phyloP scores from a whole-genome alignment of 2,888 invertebrate genomes.

The Herminia tarsipennalis region DNA sequence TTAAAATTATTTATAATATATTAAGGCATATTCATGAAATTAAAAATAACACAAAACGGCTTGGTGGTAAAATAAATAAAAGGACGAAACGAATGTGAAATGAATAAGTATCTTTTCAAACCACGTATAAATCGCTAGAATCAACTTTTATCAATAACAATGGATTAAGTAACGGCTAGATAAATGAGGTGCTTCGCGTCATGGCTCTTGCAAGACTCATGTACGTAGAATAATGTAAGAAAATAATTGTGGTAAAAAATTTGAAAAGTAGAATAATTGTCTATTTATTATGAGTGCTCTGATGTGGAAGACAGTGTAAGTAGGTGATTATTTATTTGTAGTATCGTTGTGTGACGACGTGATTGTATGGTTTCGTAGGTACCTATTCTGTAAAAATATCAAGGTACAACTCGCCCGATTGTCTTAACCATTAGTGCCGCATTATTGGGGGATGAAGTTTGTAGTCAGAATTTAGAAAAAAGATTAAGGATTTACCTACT shows the following conservation, averaged over 20 bases:
- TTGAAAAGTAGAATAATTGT: constrained; percentile 46
- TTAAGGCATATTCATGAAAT: no score
- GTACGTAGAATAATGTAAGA: constrained; percentile 29
- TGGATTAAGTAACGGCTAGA: constrained; percentile 21
- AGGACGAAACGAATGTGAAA: no score
- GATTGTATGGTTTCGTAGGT: constrained; percentile 24
- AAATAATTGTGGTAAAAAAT: constrained; percentile 35
- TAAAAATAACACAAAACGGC: no score
- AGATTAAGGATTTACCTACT: no score
- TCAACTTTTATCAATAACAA: constrained; percentile 26
- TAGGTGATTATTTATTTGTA: constrained; percentile 29
- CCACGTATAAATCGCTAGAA: constrained; percentile 40
- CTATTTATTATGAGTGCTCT: constrained; percentile 50
- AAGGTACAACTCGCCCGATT: constrained; percentile 26
- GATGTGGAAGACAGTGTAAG: constrained; percentile 42
- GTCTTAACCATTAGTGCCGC: constrained; percentile 8
- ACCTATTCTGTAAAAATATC: constrained; percentile 13
- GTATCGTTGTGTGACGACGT: constrained; percentile 31
- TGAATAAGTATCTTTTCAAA: no score
- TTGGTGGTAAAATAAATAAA: no score
- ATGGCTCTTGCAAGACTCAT: constrained; percentile 44
- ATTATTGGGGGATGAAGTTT: constrained; percentile 11
- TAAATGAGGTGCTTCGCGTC: constrained; percentile 52
- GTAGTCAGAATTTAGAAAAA: background rate
- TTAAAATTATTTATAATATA: no score